A percentile compares a stretch with the other conserved stretches of the same genome.
phyloP scores from a whole-genome alignment of 2,888 invertebrate species.

The Troilus luridus region DNA sequence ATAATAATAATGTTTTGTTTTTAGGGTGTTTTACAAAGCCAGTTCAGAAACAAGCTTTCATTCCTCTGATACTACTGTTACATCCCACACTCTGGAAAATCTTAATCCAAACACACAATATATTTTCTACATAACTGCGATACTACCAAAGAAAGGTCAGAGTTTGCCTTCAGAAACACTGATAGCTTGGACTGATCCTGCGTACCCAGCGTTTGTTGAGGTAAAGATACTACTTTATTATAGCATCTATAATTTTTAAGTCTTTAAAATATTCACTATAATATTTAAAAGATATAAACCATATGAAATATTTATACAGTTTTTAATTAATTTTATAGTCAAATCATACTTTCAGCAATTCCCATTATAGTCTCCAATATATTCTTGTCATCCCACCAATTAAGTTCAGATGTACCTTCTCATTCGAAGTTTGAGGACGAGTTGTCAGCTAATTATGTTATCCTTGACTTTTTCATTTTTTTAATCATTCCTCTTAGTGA shows the following conservation, averaged over 20 bases:
- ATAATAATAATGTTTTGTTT: neutral
- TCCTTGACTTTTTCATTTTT: too few relatives aligned
- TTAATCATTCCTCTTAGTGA: too few relatives aligned
- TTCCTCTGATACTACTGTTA: slow-evolving; percentile 77
- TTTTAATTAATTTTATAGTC: too few relatives aligned
- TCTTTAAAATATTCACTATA: neutral
- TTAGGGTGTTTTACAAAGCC: slow-evolving; percentile 80
- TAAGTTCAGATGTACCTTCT: too few relatives aligned
- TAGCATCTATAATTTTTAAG: neutral
- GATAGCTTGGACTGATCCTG: slow-evolving; percentile 89
- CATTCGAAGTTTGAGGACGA: too few relatives aligned
- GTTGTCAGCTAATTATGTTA: too few relatives aligned
- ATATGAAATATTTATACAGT: too few relatives aligned
- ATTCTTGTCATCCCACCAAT: too few relatives aligned
- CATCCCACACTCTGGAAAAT: slow-evolving; percentile 80
- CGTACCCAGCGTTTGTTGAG: slow-evolving; percentile 89
- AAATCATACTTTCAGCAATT: too few relatives aligned
- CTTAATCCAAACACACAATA: slow-evolving; percentile 86
- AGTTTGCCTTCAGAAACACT: slow-evolving; percentile 86
- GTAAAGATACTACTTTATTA: slow-evolving; percentile 69
- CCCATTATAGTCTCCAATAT: too few relatives aligned
- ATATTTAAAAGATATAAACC: too few relatives aligned
- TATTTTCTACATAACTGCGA: slow-evolving; percentile 83
- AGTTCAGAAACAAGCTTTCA: slow-evolving; percentile 76
- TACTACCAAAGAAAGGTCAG: slow-evolving; percentile 77